Percentiles rank a stretch among this genome's conserved stretches.
phyloP scores from a whole-genome alignment of 2,888 invertebrate genomes.

The Rhopalosiphum nymphaeae region DNA sequence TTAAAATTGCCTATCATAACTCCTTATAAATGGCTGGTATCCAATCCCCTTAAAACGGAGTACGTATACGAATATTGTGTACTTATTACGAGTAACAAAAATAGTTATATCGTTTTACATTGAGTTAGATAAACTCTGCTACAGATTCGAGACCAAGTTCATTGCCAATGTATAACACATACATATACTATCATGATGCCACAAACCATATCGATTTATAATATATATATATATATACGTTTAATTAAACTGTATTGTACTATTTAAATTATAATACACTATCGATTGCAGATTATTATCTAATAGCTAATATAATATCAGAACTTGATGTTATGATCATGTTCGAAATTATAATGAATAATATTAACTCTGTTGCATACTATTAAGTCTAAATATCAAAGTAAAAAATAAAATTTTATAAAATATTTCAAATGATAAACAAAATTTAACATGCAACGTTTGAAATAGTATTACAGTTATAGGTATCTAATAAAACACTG shows the following conservation, averaged over 20 bases:
- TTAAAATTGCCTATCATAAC: no score
- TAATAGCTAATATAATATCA: not conserved
- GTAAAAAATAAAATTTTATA: not conserved
- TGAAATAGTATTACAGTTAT: not conserved
- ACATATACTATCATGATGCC: not conserved
- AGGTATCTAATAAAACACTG: not conserved
- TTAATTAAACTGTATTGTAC: not conserved
- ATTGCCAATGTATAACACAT: not conserved
- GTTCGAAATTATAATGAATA: not conserved
- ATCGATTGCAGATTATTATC: not conserved
- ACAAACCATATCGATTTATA: not conserved
- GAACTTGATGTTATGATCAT: not conserved
- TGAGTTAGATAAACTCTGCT: no score
- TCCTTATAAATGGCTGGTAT: no score
- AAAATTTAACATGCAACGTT: not conserved
- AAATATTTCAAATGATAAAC: not conserved
- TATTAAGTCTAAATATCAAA: not conserved
- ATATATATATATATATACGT: not conserved
- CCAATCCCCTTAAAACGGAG: no score
- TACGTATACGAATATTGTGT: no score
- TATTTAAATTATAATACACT: not conserved
- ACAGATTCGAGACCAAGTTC: not conserved
- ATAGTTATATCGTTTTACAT: not conserved
- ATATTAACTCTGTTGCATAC: not conserved
- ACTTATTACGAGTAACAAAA: not conserved